Evolutionary conservation across 2,797 vertebrate genomes (phyloP).

Genomic region (Smutsia gigantea): DNA sequence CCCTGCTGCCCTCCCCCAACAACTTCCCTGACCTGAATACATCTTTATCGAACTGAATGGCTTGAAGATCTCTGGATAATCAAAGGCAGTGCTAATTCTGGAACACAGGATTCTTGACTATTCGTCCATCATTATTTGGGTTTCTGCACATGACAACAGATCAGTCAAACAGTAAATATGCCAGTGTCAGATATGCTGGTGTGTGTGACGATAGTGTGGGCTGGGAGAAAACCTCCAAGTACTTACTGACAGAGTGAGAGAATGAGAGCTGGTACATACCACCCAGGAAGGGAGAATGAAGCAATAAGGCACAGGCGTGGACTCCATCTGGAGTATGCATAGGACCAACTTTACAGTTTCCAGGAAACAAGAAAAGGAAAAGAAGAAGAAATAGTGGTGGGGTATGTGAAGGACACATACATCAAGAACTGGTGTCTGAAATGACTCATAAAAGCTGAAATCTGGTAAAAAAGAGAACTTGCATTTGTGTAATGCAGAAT

Average conservation of each 20-base stretch:
- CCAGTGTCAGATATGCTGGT: neutral
- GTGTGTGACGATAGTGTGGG: neutral
- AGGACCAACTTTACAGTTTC: neutral
- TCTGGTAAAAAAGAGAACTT: slow-evolving; percentile 47
- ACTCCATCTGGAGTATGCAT: neutral
- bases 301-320: neutral
- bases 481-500: neutral
- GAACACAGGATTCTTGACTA: neutral
- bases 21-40: slow-evolving; percentile 8
- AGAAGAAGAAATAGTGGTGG: neutral
- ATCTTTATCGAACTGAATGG: slow-evolving; percentile 12
- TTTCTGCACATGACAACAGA: neutral
- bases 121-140: neutral
- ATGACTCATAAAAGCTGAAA: slow-evolving; percentile 52
- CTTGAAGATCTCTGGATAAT: neutral
- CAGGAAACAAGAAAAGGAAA: slow-evolving; percentile 11
- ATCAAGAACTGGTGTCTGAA: neutral
- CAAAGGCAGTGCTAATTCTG: neutral
- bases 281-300: neutral
- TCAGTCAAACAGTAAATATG: neutral
- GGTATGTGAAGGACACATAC: slow-evolving; percentile 3
- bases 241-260: neutral
- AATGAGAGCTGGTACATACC: neutral
- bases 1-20: too few species aligned
- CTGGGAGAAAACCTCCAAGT: neutral